Evolutionary conservation across 2,888 invertebrate species (phyloP).

Genomic region (Drosophila subquinaria): DNA sequence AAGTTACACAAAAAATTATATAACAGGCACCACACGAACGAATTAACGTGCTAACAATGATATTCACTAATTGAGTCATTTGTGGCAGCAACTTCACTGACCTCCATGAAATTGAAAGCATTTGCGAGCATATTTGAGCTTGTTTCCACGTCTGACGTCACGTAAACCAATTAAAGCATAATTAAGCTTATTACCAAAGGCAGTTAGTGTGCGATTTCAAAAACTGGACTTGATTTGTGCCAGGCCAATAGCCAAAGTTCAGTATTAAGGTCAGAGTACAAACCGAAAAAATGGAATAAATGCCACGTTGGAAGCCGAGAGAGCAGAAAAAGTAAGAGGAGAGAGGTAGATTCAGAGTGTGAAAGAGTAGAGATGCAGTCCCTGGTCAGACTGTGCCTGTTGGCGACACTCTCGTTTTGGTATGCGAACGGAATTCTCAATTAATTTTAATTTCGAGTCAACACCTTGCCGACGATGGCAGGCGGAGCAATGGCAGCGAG

Average conservation of each 20-base stretch:
- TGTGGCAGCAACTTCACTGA: constrained; percentile 21
- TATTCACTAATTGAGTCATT: constrained; percentile 42
- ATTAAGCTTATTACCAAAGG: constrained; percentile 82
- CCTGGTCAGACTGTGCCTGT: constrained; percentile 37
- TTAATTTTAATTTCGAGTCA: constrained; percentile 84
- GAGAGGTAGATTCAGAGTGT: constrained; percentile 41
- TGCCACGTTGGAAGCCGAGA: constrained; percentile 15
- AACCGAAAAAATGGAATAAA: constrained; percentile 15
- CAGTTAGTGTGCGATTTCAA: constrained; percentile 57
- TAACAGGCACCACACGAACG: constrained; percentile 18
- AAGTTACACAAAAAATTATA: constrained; percentile 16
- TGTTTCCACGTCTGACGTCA: constrained; percentile 52
- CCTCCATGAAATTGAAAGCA: constrained; percentile 32
- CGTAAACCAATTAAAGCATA: constrained; percentile 81
- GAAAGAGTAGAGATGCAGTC: constrained; percentile 31
- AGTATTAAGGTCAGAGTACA: constrained; percentile 44
- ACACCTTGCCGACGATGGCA: constrained; percentile 76
- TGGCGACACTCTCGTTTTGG: constrained; percentile 66
- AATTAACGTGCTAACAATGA: constrained; percentile 2
- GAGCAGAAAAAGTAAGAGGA: neutral
- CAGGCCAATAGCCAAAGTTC: constrained; percentile 42
- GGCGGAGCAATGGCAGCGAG: constrained; percentile 38
- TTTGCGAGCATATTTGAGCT: constrained; percentile 34
- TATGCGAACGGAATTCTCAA: constrained; percentile 82
- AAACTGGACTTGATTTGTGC: constrained; percentile 57